phyloP scores from a whole-genome alignment of 2,113 vertebrate species.

The Ascaphus truei region DNA sequence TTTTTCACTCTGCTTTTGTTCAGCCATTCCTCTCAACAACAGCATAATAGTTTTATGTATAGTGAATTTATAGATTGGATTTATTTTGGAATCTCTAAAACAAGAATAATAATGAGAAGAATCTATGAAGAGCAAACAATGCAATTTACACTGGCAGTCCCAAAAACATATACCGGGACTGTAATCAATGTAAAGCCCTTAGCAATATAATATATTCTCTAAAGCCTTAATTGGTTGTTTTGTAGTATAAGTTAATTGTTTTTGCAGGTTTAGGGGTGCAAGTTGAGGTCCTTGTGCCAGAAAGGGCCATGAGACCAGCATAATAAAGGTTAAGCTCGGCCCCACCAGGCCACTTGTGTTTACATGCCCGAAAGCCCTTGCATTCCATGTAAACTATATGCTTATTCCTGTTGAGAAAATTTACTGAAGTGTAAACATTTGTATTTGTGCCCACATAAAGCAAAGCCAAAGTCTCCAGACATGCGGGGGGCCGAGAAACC shows the following conservation, averaged over 20 bases:
- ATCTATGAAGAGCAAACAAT: slow-evolving; percentile 5
- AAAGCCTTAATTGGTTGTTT: slow-evolving; percentile 7
- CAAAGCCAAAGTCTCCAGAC: no score
- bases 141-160: slow-evolving; percentile 1
- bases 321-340: no score
- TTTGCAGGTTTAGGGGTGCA: background rate
- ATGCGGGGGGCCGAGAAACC: no score
- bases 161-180: slow-evolving; percentile 13
- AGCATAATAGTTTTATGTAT: background rate
- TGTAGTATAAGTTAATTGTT: background rate
- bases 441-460: no score
- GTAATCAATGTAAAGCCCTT: background rate
- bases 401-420: no score
- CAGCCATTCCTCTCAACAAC: slow-evolving; percentile 1
- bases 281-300: no score
- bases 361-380: no score
- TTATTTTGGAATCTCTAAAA: slow-evolving; percentile 2
- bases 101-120: slow-evolving; percentile 5
- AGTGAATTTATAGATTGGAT: slow-evolving; percentile 5
- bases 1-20: background rate
- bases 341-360: no score
- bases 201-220: slow-evolving; percentile 14
- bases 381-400: no score
- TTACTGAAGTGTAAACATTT: no score
- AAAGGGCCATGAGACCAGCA: no score